Evolutionary conservation across 2,113 vertebrate genomes (phyloP).

Genomic region (Phocoena sinus): DNA sequence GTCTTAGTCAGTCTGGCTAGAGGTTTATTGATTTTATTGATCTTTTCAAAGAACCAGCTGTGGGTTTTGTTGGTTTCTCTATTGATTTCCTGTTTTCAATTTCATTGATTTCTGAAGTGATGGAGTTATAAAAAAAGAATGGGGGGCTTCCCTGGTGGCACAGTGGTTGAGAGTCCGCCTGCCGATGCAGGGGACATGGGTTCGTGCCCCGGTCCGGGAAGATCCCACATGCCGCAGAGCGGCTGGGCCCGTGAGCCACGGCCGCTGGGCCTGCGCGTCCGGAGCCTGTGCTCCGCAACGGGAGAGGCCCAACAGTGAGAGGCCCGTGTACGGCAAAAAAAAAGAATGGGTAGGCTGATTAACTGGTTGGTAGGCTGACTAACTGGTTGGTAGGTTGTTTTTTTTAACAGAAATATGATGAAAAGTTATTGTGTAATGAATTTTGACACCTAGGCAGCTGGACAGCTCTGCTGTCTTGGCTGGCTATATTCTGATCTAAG

Average conservation of each 20-base stretch:
- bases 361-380: not conserved
- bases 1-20: not conserved
- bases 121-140: not conserved
- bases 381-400: not conserved
- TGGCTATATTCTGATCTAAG: not conserved
- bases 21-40: not conserved
- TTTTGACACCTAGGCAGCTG: not conserved
- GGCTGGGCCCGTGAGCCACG: no score
- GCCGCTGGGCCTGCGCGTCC: no score
- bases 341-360: not conserved
- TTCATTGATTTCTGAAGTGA: not conserved
- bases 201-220: no score
- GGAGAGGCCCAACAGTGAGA: no score
- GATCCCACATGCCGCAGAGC: rapidly evolving
- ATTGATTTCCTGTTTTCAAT: not conserved
- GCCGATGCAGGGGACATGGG: no score
- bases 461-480: not conserved
- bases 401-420: not conserved
- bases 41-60: not conserved
- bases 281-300: no score
- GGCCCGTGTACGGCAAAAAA: not conserved
- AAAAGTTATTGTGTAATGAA: not conserved
- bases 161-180: no score
- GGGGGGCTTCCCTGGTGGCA: no score
- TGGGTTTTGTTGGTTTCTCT: not conserved